Percentiles rank a stretch among this genome's conserved stretches.
These are phyloP conservation scores for Cavia porcellus DNA, from an alignment of 2,113 vertebrate genomes.

Conservation along the genomic window DNA sequence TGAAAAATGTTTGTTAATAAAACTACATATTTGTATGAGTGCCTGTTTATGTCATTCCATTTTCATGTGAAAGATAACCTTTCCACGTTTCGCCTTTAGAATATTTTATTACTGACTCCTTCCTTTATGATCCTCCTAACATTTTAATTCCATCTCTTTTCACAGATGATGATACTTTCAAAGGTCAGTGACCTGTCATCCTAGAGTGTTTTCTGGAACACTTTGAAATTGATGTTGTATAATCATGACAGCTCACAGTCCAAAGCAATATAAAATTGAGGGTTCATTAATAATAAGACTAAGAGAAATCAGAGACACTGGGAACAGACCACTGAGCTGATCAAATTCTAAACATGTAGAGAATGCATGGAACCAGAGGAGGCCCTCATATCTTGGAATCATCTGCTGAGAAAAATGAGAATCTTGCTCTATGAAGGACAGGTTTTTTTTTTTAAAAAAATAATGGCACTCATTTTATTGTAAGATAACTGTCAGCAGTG, in stretches of 20 bases:
- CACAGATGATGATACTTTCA: not conserved
- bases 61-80: not conserved
- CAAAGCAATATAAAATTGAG: slow-evolving; percentile 53
- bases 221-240: not conserved
- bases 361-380: not conserved
- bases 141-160: not conserved
- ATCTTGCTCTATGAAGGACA: not conserved
- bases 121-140: not conserved
- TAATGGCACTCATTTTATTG: not conserved
- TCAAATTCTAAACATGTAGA: not conserved
- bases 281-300: slow-evolving; percentile 20
- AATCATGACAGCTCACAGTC: not conserved
- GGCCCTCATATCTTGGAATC: not conserved
- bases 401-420: not conserved
- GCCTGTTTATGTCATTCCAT: not conserved
- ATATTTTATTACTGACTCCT: not conserved
- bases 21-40: not conserved
- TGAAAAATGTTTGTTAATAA: slow-evolving; percentile 10
- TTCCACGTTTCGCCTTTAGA: not conserved
- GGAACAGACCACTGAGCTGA: not conserved
- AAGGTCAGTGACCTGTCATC: not conserved
- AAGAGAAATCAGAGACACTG: not conserved
- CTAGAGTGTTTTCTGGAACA: not conserved
- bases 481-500: not conserved
- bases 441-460: slow-evolving; percentile 23